These are phyloP conservation scores for Setipinna tenuifilis DNA, from an alignment of 2,797 vertebrate genomes.

Conservation along the genomic window DNA sequence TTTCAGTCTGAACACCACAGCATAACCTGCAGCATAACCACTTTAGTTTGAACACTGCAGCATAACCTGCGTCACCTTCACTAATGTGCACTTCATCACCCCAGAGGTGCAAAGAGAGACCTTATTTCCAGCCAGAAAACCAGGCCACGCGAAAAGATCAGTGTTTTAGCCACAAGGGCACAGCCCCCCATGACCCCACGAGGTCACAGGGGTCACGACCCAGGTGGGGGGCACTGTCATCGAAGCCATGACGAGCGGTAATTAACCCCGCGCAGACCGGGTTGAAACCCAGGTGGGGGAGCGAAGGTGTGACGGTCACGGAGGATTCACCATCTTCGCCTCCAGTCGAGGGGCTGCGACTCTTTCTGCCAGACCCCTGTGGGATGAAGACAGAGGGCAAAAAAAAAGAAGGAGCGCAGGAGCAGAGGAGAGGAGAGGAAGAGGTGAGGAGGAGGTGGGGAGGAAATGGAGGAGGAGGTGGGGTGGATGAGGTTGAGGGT, in stretches of 20 bases:
- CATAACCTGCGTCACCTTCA: neutral
- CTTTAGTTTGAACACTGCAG: neutral
- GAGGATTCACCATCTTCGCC: slow-evolving; percentile 58
- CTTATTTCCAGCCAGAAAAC: slow-evolving; percentile 54
- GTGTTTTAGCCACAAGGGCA: slow-evolving; percentile 54
- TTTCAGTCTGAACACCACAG: neutral
- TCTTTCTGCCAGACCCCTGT: slow-evolving; percentile 6
- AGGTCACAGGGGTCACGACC: slow-evolving; percentile 59
- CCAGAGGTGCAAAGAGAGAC: slow-evolving; percentile 31
- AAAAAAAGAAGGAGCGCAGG: no score
- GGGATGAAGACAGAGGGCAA: slow-evolving; percentile 49
- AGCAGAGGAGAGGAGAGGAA: no score
- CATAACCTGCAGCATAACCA: neutral
- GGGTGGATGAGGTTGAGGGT: neutral
- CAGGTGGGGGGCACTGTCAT: slow-evolving; percentile 76
- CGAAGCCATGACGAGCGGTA: slow-evolving; percentile 67
- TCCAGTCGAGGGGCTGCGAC: slow-evolving; percentile 30
- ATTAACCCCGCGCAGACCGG: slow-evolving; percentile 74
- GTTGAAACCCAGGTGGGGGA: slow-evolving; percentile 76
- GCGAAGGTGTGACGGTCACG: slow-evolving; percentile 72
- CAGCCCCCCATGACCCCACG: slow-evolving; percentile 53
- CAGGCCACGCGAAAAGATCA: slow-evolving; percentile 40
- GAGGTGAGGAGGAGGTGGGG: neutral
- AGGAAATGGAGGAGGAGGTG: neutral
- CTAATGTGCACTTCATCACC: neutral